Base-by-base conservation (phyloP, 1,140 invertebrate species). In the Druon quercuslanigerum region DNA sequence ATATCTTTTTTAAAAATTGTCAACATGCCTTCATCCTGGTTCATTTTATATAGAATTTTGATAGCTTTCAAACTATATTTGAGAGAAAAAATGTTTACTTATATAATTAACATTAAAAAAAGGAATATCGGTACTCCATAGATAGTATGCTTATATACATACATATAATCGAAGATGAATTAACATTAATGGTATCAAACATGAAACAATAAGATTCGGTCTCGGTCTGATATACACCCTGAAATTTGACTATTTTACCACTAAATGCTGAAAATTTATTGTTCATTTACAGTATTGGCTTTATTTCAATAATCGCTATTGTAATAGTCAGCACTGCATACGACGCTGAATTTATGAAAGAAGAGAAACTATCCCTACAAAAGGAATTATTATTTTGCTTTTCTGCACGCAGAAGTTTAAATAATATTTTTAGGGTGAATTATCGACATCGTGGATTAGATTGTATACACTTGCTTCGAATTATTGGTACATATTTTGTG, bases 321-420 rank as follows among this genome's bases (percentile, higher is more conserved):
- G 72, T 72, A 14, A 50, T 57, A 77, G n/a, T 66, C 16, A 66
- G 57, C 20, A 66, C 57, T 16, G 16, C 40, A 33, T 66, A 33
- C 3, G 57, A 66, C 6, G 14, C 14, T 5, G n/a, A 66, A 33
- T 66, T 5, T 33, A 14, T 6, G n/a, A 14, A 66, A 66, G 0
- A 25, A 13, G 56, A 60, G 3, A 66, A 25, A 66, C 6, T 5
- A 33, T 5, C 25, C 14, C 40, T 66, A 33, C 13, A 33, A 6
- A 56, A 66, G 57, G 12, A 66, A 66, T 66, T 66, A 66, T 66
- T 66, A 16, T 20, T 16, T 14, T 66, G 57, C 11, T 66, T 66
- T 66, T 66, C 57, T 7, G 57, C 57, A 40, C 11, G 19, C 12
- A 33, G 57, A 66, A 66, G 57, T 66, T 66, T 66, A 0, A 66